phyloP scores from a whole-genome alignment of 2,888 invertebrate species.

The Phymatocera aterrima region DNA sequence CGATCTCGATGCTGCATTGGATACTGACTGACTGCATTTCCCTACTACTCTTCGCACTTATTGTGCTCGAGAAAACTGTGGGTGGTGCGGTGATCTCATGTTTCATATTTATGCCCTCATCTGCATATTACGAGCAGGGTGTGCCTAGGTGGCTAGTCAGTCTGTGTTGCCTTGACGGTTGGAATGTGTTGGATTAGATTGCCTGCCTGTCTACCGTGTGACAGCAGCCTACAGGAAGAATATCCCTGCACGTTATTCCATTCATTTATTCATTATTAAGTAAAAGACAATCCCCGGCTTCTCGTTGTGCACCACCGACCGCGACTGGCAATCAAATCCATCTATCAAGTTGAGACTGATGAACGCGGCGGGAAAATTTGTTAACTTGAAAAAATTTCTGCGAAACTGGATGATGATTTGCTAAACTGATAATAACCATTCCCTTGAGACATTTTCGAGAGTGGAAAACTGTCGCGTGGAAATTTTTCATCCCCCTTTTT shows the following conservation, averaged over 20 bases:
- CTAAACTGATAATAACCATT: not conserved
- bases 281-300: not conserved
- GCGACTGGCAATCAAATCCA: not conserved
- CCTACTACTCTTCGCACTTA: slow-evolving; percentile 8
- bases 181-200: slow-evolving; percentile 64
- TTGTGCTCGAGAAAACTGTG: slow-evolving; percentile 54
- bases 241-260: slow-evolving; percentile 4
- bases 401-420: not conserved
- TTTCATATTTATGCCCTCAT: slow-evolving; percentile 69
- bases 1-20: not conserved
- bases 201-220: slow-evolving; percentile 47
- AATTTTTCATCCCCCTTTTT: not conserved
- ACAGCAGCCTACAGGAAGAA: slow-evolving; percentile 37
- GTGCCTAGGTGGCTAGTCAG: slow-evolving; percentile 60
- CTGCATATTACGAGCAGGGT: slow-evolving; percentile 67
- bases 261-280: not conserved
- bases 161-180: slow-evolving; percentile 54
- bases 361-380: not conserved
- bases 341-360: not conserved
- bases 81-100: slow-evolving; percentile 66
- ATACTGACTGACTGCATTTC: not conserved
- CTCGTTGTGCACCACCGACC: not conserved
- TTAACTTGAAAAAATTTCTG: not conserved
- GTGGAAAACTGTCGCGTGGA: not conserved
- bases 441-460: not conserved